Evolutionary conservation across 1,140 invertebrate genomes (phyloP), one percentile per base, ranked within the genome.

Genomic region (Atta cephalotes): DNA sequence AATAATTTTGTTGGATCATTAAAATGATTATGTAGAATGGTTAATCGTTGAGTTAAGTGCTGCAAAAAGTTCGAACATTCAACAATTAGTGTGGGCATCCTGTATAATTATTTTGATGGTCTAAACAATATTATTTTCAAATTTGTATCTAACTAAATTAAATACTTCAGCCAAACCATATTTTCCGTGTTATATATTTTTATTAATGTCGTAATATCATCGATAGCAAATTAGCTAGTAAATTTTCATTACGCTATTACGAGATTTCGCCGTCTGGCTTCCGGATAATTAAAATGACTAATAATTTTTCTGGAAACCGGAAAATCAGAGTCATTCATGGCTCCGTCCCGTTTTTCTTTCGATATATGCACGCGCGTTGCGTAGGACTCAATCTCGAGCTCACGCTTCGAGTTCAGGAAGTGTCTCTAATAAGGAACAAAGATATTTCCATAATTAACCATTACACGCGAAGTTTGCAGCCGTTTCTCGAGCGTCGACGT

Each of bases 391-490:
- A 87, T 80, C 62, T 76, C 60, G 60, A 53, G 71, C 56, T n/a
- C 71, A 31, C 76, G 76, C 58, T 35, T 45, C 62, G 62, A 80
- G 45, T 81, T 49, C 77, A 65, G 89, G 89, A 91, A 90, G 89
- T 82, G 87, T 72, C 68, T 63, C 89, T 81, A 91, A 91, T 90
- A 86, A 91, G 89, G 89, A 91, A 91, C 89, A 85, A 91, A 88
- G 89, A 90, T 82, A 91, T 91, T 90, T 91, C 89, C 89, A 91
- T 91, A 90, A 91, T 91, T 62, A 90, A 74, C 66, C 49, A 82
- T 91, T 91, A 90, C 74, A 65, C 14, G 78, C 14, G 21, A 14
- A 39, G 58, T 39, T 63, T 31, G 77, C 63, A 62, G 58, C 31
- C 70, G 49, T 85, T 77, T 89, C 70, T 78, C 86, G 77, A 80